phyloP scores from a whole-genome alignment of 2,113 vertebrate genomes.

The Pseudonaja textilis region DNA sequence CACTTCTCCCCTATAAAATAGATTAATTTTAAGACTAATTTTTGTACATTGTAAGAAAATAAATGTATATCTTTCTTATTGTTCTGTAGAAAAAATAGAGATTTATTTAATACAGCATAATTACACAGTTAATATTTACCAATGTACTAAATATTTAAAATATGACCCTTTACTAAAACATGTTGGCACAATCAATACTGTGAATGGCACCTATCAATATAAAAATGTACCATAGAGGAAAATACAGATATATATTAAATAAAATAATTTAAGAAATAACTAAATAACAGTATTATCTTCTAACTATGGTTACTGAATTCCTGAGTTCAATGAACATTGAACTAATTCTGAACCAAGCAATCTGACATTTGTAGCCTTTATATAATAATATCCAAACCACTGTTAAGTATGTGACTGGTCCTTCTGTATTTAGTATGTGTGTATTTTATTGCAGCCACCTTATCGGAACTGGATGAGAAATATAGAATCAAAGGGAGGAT shows the following conservation, averaged over 20 bases:
- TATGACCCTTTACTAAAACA: not conserved
- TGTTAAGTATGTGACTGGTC: not conserved
- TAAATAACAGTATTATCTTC: not conserved
- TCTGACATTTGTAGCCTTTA: not conserved
- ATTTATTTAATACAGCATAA: not conserved
- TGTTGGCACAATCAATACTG: not conserved
- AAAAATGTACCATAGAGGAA: not conserved
- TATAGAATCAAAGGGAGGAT: not conserved
- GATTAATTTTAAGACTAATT: slow-evolving; percentile 30
- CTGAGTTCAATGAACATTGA: not conserved
- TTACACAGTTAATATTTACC: not conserved
- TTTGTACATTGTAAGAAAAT: slow-evolving; percentile 6
- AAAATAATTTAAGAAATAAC: not conserved
- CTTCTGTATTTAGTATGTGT: not conserved
- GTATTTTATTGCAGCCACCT: not conserved
- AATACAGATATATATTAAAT: not conserved
- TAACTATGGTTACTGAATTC: not conserved
- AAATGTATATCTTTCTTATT: slow-evolving; percentile 1
- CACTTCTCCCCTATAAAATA: slow-evolving; percentile 80
- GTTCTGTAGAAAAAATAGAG: not conserved
- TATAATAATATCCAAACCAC: not conserved
- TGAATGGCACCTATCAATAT: not conserved
- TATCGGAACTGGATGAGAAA: not conserved
- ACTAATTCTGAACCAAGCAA: not conserved
- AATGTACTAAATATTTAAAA: not conserved